Evolutionary conservation across 37 sponge, comb jelly and placozoan species (phyloP).

Genomic region (Theonella swinhoei): DNA sequence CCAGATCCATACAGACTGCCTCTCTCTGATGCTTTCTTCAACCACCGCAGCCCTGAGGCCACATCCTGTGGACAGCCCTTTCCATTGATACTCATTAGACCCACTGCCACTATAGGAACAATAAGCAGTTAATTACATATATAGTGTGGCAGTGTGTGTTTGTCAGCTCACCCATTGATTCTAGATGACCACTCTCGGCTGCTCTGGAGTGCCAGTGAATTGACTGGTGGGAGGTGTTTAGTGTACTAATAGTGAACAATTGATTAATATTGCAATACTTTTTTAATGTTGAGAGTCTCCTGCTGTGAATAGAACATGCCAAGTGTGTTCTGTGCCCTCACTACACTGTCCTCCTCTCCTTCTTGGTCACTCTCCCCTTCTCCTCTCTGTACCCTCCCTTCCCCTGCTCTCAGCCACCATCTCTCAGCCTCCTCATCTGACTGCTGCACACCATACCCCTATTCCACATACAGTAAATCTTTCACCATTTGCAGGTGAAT

Average conservation of each 20-base stretch:
- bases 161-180: slow-evolving; percentile 77
- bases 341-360: slow-evolving; percentile 57
- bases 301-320: slow-evolving; percentile 84
- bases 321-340: slow-evolving; percentile 82
- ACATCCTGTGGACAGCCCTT: slow-evolving; percentile 26
- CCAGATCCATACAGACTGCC: slow-evolving; percentile 63
- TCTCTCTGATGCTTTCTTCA: slow-evolving; percentile 36
- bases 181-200: slow-evolving; percentile 74
- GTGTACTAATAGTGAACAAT: too few relatives aligned
- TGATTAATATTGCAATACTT: too few relatives aligned
- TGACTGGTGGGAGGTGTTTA: slow-evolving; percentile 62
- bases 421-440: slow-evolving; percentile 72
- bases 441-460: slow-evolving; percentile 86
- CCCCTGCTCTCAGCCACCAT: slow-evolving; percentile 65
- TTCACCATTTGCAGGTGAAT: neutral
- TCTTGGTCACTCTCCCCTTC: neutral
- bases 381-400: neutral
- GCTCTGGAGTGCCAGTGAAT: slow-evolving; percentile 85
- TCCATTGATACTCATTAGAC: slow-evolving; percentile 69
- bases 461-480: neutral
- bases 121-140: neutral
- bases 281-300: slow-evolving; percentile 61
- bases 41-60: slow-evolving; percentile 53
- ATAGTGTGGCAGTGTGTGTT: neutral
- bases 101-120: slow-evolving; percentile 65